phyloP scores from a whole-genome alignment of 1,140 invertebrate genomes.

The Calliphora vicina region DNA sequence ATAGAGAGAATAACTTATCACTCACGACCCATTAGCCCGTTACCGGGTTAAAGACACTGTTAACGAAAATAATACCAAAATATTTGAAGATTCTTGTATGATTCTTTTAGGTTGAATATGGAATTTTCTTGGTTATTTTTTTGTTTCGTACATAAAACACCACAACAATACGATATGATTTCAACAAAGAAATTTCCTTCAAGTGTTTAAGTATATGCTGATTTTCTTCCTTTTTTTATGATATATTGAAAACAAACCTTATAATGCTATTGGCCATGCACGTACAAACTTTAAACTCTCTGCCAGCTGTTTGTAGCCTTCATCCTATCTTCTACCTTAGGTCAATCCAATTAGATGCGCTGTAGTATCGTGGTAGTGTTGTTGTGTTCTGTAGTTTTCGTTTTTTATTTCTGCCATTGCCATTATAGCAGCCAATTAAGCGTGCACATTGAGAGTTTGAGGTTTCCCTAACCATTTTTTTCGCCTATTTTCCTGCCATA shows the following conservation, averaged over 20 bases:
- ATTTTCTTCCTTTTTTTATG: conserved; percentile 27
- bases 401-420: conserved; percentile 8
- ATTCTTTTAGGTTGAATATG: not conserved
- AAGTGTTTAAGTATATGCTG: not conserved
- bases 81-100: not conserved
- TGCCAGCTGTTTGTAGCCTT: conserved; percentile 17
- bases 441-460: conserved; percentile 25
- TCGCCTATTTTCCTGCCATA: conserved; percentile 27
- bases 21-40: no score
- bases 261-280: conserved; percentile 18
- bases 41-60: not conserved
- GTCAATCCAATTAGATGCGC: conserved; percentile 34
- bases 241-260: conserved; percentile 4
- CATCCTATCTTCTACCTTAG: conserved; percentile 1
- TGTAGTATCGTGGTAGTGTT: not conserved
- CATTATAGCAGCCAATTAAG: conserved; percentile 30
- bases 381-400: conserved; percentile 1
- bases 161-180: not conserved
- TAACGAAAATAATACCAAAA: not conserved
- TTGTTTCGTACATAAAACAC: not conserved
- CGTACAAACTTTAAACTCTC: conserved; percentile 26
- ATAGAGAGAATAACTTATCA: no score
- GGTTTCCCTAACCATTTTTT: conserved; percentile 25
- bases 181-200: not conserved
- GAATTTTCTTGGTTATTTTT: not conserved